These are phyloP conservation scores for Solenopsis fugax DNA, from an alignment of 1,140 invertebrate genomes.

Conservation along the genomic window DNA sequence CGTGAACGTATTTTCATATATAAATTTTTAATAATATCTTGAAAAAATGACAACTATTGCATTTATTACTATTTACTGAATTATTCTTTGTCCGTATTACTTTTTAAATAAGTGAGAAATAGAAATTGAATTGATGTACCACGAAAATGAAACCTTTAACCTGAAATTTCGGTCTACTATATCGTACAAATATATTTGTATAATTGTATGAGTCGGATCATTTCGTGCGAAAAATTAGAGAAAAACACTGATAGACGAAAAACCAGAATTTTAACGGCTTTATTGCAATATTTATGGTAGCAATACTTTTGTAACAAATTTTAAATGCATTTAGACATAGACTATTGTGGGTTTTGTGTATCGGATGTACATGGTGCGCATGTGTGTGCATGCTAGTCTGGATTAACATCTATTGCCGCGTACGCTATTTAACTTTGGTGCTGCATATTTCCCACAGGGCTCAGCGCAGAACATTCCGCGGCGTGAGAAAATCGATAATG, in stretches of 20 bases:
- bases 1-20: constrained; percentile 18
- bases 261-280: neutral
- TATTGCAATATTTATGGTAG: neutral
- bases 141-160: neutral
- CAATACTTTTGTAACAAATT: constrained; percentile 25
- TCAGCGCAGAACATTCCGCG: constrained; percentile 70
- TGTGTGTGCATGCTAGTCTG: constrained; percentile 63
- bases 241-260: neutral
- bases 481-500: constrained; percentile 75
- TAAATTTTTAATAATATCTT: neutral
- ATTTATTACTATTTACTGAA: neutral
- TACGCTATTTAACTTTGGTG: constrained; percentile 76
- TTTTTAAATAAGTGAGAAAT: neutral
- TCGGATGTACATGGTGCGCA: neutral
- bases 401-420: constrained; percentile 69
- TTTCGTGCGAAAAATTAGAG: neutral
- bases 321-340: constrained; percentile 26
- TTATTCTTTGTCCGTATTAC: neutral
- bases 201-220: neutral
- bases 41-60: neutral
- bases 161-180: neutral
- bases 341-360: neutral
- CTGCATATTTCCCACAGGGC: constrained; percentile 80
- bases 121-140: neutral
- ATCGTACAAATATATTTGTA: neutral